A percentile compares a stretch with the other conserved stretches of the same genome.
phyloP scores from a whole-genome alignment of 2,797 vertebrate species.

The Amblyraja radiata region DNA sequence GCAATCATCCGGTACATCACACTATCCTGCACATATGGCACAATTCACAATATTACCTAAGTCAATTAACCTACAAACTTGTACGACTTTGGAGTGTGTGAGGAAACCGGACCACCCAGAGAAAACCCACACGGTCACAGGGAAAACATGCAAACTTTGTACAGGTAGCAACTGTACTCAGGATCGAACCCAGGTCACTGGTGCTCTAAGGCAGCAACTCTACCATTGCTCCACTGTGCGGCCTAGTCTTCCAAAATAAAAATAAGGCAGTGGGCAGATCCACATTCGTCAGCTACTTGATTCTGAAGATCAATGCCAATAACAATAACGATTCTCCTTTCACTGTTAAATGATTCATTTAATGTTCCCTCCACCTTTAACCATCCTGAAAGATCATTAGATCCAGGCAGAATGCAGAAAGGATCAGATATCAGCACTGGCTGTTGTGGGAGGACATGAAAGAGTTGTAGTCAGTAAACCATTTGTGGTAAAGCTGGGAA shows the following conservation, averaged over 20 bases:
- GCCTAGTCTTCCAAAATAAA: not conserved
- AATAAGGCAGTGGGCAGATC: not conserved
- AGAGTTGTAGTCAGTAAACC: not conserved
- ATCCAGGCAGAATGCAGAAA: not conserved
- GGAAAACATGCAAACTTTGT: too few species aligned
- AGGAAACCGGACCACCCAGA: too few species aligned
- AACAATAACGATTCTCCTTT: not conserved
- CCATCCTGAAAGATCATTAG: not conserved
- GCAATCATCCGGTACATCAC: too few species aligned
- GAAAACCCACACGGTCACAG: too few species aligned
- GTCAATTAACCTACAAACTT: too few species aligned
- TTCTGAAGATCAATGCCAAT: not conserved
- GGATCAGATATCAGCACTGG: not conserved
- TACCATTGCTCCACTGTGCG: too few species aligned
- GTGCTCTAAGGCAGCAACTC: too few species aligned
- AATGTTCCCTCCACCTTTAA: not conserved
- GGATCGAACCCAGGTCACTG: too few species aligned
- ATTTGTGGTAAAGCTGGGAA: not conserved
- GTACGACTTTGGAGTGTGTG: too few species aligned
- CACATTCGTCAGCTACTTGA: not conserved
- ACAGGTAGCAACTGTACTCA: too few species aligned
- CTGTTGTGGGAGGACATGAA: not conserved
- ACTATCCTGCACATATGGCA: too few species aligned
- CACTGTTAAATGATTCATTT: not conserved
- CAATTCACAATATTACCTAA: too few species aligned